Evolutionary conservation across 2,113 vertebrate species (phyloP).

Genomic region (Seriola aureovittata): DNA sequence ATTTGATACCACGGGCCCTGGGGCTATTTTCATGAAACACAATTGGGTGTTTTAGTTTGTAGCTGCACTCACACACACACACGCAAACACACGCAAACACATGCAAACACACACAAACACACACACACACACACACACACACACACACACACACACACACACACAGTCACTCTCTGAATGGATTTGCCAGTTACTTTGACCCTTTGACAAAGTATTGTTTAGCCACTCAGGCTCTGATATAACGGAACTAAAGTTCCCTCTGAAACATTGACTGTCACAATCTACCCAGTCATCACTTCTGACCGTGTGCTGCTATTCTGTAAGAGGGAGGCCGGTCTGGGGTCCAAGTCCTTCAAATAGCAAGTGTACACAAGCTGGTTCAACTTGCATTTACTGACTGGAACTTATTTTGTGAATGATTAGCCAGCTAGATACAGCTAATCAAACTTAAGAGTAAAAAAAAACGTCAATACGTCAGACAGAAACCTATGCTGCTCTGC

Average conservation of each 20-base stretch:
- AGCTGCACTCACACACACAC: not conserved
- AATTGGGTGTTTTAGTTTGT: constrained; percentile 66
- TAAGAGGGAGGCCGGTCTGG: constrained; percentile 30
- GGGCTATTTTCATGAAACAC: constrained; percentile 76
- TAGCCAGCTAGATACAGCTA: constrained; percentile 57
- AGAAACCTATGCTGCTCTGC: not conserved
- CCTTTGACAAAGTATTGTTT: constrained; percentile 72
- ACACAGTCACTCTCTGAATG: constrained; percentile 53
- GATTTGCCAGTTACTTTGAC: constrained; percentile 70
- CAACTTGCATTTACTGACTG: constrained; percentile 61
- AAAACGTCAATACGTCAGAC: constrained; percentile 51
- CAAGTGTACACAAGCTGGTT: constrained; percentile 67
- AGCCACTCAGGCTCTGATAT: constrained; percentile 65
- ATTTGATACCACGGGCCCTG: constrained; percentile 53
- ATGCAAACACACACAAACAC: no score
- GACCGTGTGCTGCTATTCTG: constrained; percentile 33
- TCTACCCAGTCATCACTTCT: constrained; percentile 61
- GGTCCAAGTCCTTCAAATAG: constrained; percentile 74
- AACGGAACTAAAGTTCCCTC: constrained; percentile 72
- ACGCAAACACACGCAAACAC: no score
- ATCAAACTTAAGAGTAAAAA: constrained; percentile 53
- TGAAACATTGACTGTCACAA: constrained; percentile 55
- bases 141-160: no score
- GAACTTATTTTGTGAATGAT: constrained; percentile 70
- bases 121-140: no score